phyloP scores from a whole-genome alignment of 2,797 vertebrate genomes.

The Pseudopleuronectes americanus region DNA sequence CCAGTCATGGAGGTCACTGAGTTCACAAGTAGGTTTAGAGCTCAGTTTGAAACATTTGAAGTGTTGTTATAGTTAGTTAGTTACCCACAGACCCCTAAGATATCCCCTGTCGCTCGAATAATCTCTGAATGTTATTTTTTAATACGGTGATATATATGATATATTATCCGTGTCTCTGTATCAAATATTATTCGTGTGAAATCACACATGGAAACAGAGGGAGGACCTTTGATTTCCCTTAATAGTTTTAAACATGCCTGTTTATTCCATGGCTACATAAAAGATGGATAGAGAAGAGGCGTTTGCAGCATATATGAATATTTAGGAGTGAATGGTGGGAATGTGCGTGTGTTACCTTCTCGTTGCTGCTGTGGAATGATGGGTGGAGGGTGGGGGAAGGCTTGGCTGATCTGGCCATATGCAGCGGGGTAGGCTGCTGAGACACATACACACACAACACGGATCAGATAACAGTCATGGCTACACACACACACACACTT shows the following conservation, averaged over 20 bases:
- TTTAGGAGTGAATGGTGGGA: conserved; percentile 19
- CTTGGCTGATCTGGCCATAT: conserved; percentile 99
- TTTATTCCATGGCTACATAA: conserved; percentile 21
- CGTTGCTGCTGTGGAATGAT: conserved; percentile 99
- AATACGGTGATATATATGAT: neutral
- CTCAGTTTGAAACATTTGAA: conserved; percentile 41
- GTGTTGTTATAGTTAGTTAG: conserved; percentile 20
- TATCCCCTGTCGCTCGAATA: neutral
- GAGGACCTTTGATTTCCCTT: conserved; percentile 7
- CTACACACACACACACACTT: conserved; percentile 50
- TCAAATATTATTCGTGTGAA: conserved; percentile 24
- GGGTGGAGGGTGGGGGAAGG: conserved; percentile 97
- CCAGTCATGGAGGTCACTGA: conserved; percentile 53
- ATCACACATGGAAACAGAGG: conserved; percentile 5
- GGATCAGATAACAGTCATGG: conserved; percentile 75
- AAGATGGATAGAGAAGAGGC: conserved; percentile 14
- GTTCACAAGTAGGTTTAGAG: conserved; percentile 61
- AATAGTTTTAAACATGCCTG: conserved; percentile 22
- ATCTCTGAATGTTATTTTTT: no score
- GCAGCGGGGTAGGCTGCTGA: conserved; percentile 99
- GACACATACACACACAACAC: conserved; percentile 80
- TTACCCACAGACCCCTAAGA: neutral
- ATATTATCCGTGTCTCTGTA: neutral
- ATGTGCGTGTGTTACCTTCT: conserved; percentile 91
- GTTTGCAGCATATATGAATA: conserved; percentile 38